phyloP scores from a whole-genome alignment of 2,888 invertebrate species.

The Spisula solida region DNA sequence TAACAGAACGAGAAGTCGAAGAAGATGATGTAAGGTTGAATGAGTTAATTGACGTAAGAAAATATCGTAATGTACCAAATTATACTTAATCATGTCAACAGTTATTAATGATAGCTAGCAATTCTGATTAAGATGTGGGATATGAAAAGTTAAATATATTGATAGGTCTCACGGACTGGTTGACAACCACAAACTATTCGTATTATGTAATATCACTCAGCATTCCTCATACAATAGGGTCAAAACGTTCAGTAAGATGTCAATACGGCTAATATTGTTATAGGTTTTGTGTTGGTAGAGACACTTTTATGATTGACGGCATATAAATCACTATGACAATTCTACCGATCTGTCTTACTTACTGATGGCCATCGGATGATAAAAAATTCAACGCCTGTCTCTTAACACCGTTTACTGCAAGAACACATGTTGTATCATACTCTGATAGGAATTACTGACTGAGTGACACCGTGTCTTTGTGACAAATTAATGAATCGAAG shows the following conservation, averaged over 20 bases:
- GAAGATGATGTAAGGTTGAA: too few species aligned
- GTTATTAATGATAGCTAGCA: background rate
- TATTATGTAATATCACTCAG: background rate
- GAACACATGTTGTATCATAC: background rate
- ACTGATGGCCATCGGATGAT: background rate
- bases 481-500: too few species aligned
- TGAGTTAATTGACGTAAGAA: too few species aligned
- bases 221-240: background rate
- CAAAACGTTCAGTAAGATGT: constrained; percentile 31
- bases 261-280: constrained; percentile 38
- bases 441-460: too few species aligned
- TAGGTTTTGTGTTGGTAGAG: constrained; percentile 49
- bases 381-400: background rate
- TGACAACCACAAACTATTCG: background rate
- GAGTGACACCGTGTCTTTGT: too few species aligned
- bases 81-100: background rate
- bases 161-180: background rate
- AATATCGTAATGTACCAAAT: background rate
- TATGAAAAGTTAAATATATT: constrained; percentile 1
- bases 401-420: background rate
- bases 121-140: background rate
- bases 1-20: too few species aligned
- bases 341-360: constrained; percentile 41
- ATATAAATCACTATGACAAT: constrained; percentile 55
- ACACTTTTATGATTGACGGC: constrained; percentile 59